These are phyloP conservation scores for Monomorium pharaonis DNA, from an alignment of 1,140 invertebrate species.

Conservation along the genomic window DNA sequence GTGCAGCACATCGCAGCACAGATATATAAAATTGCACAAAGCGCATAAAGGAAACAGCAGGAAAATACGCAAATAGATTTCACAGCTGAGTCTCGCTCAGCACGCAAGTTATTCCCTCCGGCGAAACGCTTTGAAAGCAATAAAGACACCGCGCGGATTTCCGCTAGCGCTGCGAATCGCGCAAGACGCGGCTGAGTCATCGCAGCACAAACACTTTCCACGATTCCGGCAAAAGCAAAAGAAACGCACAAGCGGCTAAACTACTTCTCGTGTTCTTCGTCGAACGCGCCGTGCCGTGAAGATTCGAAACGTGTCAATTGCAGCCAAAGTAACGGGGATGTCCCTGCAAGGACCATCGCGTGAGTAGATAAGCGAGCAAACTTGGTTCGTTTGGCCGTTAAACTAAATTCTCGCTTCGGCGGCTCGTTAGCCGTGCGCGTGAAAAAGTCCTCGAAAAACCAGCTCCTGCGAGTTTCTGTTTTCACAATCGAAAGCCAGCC, in stretches of 20 bases:
- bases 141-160: conserved; percentile 47
- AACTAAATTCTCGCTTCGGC: conserved; percentile 71
- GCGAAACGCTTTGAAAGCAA: conserved; percentile 45
- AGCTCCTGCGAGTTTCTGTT: conserved; percentile 52
- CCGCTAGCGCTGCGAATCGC: conserved; percentile 37
- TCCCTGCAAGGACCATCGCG: conserved; percentile 68
- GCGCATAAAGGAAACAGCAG: background rate
- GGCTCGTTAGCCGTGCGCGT: conserved; percentile 68
- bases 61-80: conserved; percentile 54
- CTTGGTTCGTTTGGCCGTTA: conserved; percentile 61
- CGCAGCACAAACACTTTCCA: conserved; percentile 50
- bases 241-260: conserved; percentile 63
- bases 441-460: conserved; percentile 66
- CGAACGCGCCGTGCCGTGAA: conserved; percentile 50
- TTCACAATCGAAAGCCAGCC: background rate
- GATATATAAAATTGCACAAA: conserved; percentile 16
- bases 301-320: conserved; percentile 73
- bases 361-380: conserved; percentile 58
- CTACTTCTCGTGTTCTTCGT: conserved; percentile 68
- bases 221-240: conserved; percentile 62
- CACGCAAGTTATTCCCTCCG: conserved; percentile 39
- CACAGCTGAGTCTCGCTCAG: conserved; percentile 31
- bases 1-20: background rate
- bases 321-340: conserved; percentile 70
- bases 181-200: conserved; percentile 50